Percentiles rank a stretch among this genome's conserved stretches.
These are phyloP conservation scores for Toxostoma redivivum DNA, from an alignment of 2,113 vertebrate genomes.

Conservation along the genomic window DNA sequence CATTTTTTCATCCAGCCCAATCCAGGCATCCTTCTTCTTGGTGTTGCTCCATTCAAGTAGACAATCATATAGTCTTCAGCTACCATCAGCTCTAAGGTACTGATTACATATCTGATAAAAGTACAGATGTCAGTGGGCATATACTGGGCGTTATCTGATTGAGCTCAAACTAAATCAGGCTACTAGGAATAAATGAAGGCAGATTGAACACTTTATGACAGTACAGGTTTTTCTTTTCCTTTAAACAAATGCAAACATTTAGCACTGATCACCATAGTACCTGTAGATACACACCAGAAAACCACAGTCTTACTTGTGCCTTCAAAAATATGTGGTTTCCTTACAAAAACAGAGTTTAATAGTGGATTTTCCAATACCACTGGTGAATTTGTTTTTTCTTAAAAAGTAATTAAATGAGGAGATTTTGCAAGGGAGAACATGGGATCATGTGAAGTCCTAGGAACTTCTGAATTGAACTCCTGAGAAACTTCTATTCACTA, in stretches of 20 bases:
- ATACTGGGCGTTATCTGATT: background rate
- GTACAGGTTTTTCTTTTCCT: background rate
- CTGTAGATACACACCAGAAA: background rate
- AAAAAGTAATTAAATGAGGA: background rate
- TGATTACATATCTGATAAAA: conserved; percentile 90
- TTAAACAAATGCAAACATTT: background rate
- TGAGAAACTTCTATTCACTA: background rate
- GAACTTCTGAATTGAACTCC: background rate
- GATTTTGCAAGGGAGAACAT: background rate
- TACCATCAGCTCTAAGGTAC: conserved; percentile 94
- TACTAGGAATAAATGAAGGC: background rate
- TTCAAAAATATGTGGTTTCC: background rate
- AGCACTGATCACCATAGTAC: background rate
- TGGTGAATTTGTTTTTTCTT: background rate
- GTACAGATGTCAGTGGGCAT: background rate
- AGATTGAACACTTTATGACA: background rate
- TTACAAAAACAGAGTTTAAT: background rate
- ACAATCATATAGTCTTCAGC: conserved; percentile 98
- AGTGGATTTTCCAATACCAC: background rate
- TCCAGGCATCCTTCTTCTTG: conserved; percentile 92
- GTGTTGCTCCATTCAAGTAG: conserved; percentile 96
- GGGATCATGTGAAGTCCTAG: background rate
- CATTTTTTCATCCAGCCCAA: conserved; percentile 96
- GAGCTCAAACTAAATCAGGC: background rate
- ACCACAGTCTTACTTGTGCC: background rate